Base-by-base conservation (phyloP, 2,797 vertebrate species). In the Lemur catta region DNA sequence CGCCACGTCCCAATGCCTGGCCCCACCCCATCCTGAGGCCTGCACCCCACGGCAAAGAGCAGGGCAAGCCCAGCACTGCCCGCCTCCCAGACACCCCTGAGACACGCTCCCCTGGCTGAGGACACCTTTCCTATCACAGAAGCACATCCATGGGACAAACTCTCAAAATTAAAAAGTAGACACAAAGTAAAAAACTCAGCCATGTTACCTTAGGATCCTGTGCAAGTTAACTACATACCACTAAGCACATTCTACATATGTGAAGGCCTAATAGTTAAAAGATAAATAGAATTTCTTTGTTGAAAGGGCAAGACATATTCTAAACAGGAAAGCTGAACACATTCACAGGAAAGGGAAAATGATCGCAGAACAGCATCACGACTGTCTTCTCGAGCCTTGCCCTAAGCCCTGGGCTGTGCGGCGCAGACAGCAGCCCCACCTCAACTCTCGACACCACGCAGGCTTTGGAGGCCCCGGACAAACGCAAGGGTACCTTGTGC, bases 401-500 rank as follows among this genome's bases (percentile, higher is more conserved):
- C 57, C 28, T 28, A 18, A 20, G 2, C 1, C 2, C 15, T 7
- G 7, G 28, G 52, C 30, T 35, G 61, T 8, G 22, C 13, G 33
- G 63, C 61, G 33, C 38, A 15, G 15, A 30, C 26, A 33, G 18
- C 3, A 14, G 15, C 76, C 9, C 5, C 2, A 1, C 28, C 24
- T 0, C 3, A 30, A 35, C 72, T 24, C 7, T 24, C 7, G 2
- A 15, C 15, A 11, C 10, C 0, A 17, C 6, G 10, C n/a, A 35
- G 22, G 52, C 15, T 33, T 22, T 5, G 1, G n/a, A 18, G 28
- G 13, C 9, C 2, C 28, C 4, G 13, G 55, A 2, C 72, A 35
- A 26, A 13, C 1, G 1, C 6, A 2, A 30, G 8, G 46, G 63
- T 75, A 99, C 99, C 99, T 99, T 99, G 98, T 99, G 99, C 99